A percentile compares a stretch with the other conserved stretches of the same genome.
Conservation (phyloP, 1,140 invertebrate species). For the Xylocopa sonorina region DNA sequence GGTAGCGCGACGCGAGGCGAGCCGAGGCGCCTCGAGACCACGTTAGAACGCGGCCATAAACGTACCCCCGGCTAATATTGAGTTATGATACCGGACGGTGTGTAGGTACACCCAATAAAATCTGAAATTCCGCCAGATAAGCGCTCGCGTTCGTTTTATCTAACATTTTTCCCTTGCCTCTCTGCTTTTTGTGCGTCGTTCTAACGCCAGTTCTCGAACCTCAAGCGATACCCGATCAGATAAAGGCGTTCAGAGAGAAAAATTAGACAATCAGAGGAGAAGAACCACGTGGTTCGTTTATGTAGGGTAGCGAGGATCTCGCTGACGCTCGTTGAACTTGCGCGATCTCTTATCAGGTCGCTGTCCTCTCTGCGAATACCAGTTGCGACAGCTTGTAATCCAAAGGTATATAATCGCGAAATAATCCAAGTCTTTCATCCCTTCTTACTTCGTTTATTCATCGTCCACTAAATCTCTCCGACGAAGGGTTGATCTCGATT, state of each 20-base stretch:
- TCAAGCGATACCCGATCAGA: slow-evolving; percentile 29
- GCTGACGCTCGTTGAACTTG: slow-evolving; percentile 59
- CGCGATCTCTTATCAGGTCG: slow-evolving; percentile 63
- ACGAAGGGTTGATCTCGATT: too few relatives aligned
- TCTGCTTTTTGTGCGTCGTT: too few relatives aligned
- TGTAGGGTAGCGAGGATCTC: slow-evolving; percentile 41
- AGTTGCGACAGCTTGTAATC: slow-evolving; percentile 68
- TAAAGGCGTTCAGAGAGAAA: too few relatives aligned
- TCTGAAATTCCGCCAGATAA: slow-evolving; percentile 42
- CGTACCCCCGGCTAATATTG: slow-evolving; percentile 48
- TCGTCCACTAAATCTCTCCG: too few relatives aligned
- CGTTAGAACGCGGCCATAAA: slow-evolving; percentile 43
- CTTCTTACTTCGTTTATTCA: neutral
- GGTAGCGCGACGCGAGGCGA: neutral
- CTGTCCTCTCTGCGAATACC: slow-evolving; percentile 60
- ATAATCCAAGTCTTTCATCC: slow-evolving; percentile 9
- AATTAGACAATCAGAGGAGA: neutral
- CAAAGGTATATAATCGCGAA: slow-evolving; percentile 53
- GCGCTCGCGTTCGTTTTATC: slow-evolving; percentile 20
- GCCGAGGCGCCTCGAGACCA: slow-evolving; percentile 21
- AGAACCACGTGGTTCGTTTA: slow-evolving; percentile 57
- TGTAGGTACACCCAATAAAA: slow-evolving; percentile 43
- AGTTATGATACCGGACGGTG: slow-evolving; percentile 39
- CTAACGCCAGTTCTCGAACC: slow-evolving; percentile 42
- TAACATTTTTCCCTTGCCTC: slow-evolving; percentile 20